Evolutionary conservation across 37 sponge, comb jelly and placozoan genomes (phyloP).

Genomic region (Halisarca cf. caerulea): DNA sequence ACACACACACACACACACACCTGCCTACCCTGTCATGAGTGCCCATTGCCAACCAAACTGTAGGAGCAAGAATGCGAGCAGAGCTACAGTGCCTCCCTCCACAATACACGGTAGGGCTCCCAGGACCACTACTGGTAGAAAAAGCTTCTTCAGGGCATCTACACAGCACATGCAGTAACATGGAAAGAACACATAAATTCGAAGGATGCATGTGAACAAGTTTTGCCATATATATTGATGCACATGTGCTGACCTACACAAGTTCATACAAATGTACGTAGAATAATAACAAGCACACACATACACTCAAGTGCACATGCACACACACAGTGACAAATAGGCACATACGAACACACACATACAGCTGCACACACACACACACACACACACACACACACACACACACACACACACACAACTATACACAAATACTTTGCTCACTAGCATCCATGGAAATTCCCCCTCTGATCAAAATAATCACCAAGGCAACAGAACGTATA

Average conservation of each 20-base stretch:
- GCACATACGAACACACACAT: no score
- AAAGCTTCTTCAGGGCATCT: constrained; percentile 11
- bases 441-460: constrained; percentile 80
- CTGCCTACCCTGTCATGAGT: constrained; percentile 11
- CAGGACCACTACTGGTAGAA: constrained; percentile 3
- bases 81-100: constrained; percentile 11
- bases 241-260: background rate
- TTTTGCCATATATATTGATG: background rate
- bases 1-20: no score
- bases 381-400: no score
- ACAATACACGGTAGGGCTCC: constrained; percentile 11
- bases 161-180: background rate
- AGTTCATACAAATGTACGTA: background rate
- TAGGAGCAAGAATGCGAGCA: background rate
- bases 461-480: constrained; percentile 80
- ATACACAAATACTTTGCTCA: background rate
- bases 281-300: background rate
- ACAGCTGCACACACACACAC: no score
- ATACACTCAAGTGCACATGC: no score
- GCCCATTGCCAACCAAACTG: constrained; percentile 10
- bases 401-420: no score
- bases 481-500: constrained; percentile 75
- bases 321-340: no score
- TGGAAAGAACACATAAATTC: background rate
- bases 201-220: no score